Evolutionary conservation across 2,113 vertebrate species (phyloP).

Genomic region (Heterochromis multidens): DNA sequence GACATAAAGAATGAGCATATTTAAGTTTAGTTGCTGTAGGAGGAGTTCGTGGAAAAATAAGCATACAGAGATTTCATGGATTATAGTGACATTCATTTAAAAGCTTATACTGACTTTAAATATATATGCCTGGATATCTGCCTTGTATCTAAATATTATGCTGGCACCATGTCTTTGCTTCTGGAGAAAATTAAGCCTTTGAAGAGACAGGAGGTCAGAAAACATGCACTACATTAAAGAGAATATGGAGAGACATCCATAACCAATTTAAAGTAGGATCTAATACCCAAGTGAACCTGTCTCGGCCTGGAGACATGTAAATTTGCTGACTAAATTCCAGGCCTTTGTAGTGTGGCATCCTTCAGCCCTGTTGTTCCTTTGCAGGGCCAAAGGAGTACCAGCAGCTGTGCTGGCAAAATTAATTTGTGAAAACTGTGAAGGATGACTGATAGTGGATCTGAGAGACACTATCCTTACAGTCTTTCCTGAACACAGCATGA

Average conservation of each 20-base stretch:
- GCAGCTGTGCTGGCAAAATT: not conserved
- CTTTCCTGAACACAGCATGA: not conserved
- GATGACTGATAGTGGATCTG: not conserved
- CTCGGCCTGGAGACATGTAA: not conserved
- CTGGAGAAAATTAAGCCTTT: not conserved
- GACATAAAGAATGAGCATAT: not conserved
- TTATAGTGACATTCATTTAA: not conserved
- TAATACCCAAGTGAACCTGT: not conserved
- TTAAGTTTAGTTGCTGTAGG: not conserved
- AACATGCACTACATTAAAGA: not conserved
- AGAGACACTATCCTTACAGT: not conserved
- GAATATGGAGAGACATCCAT: not conserved
- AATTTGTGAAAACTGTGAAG: not conserved
- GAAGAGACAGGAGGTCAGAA: not conserved
- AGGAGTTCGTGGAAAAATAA: not conserved
- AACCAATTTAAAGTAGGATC: not conserved
- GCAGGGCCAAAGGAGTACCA: not conserved
- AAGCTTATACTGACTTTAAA: not conserved
- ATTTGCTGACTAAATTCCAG: not conserved
- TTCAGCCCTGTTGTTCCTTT: not conserved
- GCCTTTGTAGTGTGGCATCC: not conserved
- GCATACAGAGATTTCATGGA: not conserved
- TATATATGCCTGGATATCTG: not conserved
- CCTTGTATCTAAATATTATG: not conserved
- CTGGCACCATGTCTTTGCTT: not conserved